Base-by-base conservation (phyloP, 2,797 vertebrate genomes). In the Sebastes dallii region DNA sequence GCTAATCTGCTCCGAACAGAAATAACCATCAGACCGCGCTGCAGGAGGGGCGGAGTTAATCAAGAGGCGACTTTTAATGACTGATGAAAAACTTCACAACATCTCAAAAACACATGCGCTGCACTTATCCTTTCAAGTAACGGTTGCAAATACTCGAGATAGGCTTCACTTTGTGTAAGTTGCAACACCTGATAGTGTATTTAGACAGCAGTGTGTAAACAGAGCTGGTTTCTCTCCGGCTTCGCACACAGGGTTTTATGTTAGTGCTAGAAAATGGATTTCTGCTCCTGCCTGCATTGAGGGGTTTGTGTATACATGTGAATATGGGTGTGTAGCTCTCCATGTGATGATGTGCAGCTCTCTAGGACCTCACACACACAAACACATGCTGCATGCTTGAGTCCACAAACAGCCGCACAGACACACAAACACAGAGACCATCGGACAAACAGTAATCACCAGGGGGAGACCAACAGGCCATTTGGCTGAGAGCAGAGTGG, bases 341-440 rank as follows among this genome's bases (percentile, higher is more conserved):
- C n/a, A 54, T 72, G 66, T 92, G 88, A 93, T 78, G 77, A 79
- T 91, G 74, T 84, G 75, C 90, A 92, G 88, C 75, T 81, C 81
- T 81, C 32, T 34, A 20, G 68, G 90, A 88, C 86, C 90, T 60
- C 89, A 86, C 91, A 85, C 89, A 72, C 77, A 74, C 80, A 78
- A 29, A 82, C 72, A 70, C 79, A 61, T 8, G 29, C 82, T 52
- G 80, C 71, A 81, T 77, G 80, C 82, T 85, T 83, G 81, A 84
- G 86, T 93, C 87, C 86, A 93, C 93, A 94, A 92, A 90, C 86
- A 92, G 62, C 30, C 5, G 36, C 67, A 50, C 77, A 88, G 82
- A 92, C 77, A 92, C 76, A 94, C 88, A 92, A 85, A 93, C 88
- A 93, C 77, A 82, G 68, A 80, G 82, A 55, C 74, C 60, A 88